These are phyloP conservation scores for Drosophila kanapiae DNA, from an alignment of 1,140 invertebrate genomes.

Conservation along the genomic window DNA sequence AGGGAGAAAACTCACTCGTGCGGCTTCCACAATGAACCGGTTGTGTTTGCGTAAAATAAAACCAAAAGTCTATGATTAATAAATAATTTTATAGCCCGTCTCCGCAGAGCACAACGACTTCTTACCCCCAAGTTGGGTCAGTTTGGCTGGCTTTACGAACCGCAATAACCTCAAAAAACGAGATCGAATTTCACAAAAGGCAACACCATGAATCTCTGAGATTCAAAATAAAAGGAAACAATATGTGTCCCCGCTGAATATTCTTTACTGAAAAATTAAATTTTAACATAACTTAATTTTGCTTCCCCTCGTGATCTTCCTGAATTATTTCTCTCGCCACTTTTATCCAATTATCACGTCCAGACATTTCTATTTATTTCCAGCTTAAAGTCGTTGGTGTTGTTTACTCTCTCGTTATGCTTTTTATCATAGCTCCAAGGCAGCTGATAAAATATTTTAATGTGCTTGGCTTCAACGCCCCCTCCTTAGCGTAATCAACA, in stretches of 20 bases:
- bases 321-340: not conserved
- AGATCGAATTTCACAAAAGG: slow-evolving; percentile 32
- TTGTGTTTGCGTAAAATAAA: slow-evolving; percentile 42
- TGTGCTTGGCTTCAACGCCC: slow-evolving; percentile 23
- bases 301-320: slow-evolving; percentile 12
- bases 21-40: slow-evolving; percentile 47
- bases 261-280: not conserved
- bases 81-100: slow-evolving; percentile 31
- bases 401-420: slow-evolving; percentile 24
- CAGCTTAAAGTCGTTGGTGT: not conserved
- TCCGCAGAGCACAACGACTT: slow-evolving; percentile 34
- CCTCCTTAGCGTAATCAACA: slow-evolving; percentile 6
- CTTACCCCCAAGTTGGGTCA: slow-evolving; percentile 15
- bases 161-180: slow-evolving; percentile 44
- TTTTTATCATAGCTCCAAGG: slow-evolving; percentile 22
- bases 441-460: slow-evolving; percentile 72
- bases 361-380: slow-evolving; percentile 37
- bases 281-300: not conserved
- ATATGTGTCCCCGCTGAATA: not conserved
- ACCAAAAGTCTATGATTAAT: slow-evolving; percentile 52
- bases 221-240: not conserved
- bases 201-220: slow-evolving; percentile 2
- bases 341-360: slow-evolving; percentile 37
- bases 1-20: slow-evolving; percentile 42
- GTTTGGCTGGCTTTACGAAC: slow-evolving; percentile 29